These are phyloP conservation scores for Melinaea marsaeus DNA, from an alignment of 2,888 invertebrate genomes.

Conservation along the genomic window DNA sequence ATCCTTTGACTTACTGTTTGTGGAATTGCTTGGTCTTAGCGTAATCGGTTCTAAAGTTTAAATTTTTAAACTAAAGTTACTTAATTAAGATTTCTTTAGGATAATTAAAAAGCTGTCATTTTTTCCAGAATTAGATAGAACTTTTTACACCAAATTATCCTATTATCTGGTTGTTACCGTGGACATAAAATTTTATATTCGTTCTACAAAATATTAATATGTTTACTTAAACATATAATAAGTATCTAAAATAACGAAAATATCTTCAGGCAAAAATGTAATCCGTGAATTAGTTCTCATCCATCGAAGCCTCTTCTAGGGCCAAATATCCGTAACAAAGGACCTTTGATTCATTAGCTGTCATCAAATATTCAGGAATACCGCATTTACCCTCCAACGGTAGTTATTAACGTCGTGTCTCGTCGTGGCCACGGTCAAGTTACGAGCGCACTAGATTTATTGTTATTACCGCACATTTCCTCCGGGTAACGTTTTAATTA, in stretches of 20 bases:
- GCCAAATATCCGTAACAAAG: conserved; percentile 33
- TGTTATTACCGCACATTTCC: conserved; percentile 76
- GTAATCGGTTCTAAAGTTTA: too few species aligned
- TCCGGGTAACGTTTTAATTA: conserved; percentile 78
- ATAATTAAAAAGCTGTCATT: too few species aligned
- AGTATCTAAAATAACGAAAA: too few species aligned
- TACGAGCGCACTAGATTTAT: conserved; percentile 67
- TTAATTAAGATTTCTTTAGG: too few species aligned
- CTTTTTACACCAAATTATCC: too few species aligned
- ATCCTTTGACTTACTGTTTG: conserved; percentile 11
- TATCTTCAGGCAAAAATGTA: too few species aligned
- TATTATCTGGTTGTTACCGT: too few species aligned
- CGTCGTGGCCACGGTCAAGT: conserved; percentile 46
- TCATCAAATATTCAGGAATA: conserved; percentile 53
- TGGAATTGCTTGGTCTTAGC: conserved; percentile 8
- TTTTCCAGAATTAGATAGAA: too few species aligned
- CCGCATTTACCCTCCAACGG: conserved; percentile 48
- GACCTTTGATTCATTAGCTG: conserved; percentile 50
- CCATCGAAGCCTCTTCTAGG: conserved; percentile 20
- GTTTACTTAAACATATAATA: too few species aligned
- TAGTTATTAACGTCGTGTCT: conserved; percentile 51
- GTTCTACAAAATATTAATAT: too few species aligned
- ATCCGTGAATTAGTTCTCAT: conserved; percentile 17
- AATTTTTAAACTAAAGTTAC: too few species aligned
- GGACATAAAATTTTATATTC: too few species aligned